Evolutionary conservation across 1,140 invertebrate genomes (phyloP), one percentile per base, ranked within the genome.

Genomic region (Phortica variegata): DNA sequence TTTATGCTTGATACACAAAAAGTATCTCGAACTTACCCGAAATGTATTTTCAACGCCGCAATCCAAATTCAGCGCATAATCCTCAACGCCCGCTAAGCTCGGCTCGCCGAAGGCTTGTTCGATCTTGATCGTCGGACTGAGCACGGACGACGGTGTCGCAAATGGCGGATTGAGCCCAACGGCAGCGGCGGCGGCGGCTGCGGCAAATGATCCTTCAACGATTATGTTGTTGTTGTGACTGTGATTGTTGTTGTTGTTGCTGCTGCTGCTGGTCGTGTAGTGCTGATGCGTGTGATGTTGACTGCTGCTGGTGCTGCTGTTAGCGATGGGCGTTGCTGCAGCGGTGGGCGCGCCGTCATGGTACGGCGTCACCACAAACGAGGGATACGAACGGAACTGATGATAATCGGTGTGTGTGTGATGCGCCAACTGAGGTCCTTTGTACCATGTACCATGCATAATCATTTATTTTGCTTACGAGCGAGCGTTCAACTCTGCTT

Each of bases 381-480:
- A 70, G 15, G 70, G 70, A 56, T 73, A 73, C 47, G 70, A 73
- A 39, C 70, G 70, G 53, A 68, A 73, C 54, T 73, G 70, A 51
- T 65, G 61, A 44, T 72, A 72, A 32, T 72, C 68, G 49, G 60
- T 59, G 54, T 73, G 69, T 58, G 70, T 60, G 63, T 72, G 68
- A 66, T 73, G 70, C 47, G 70, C 61, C 70, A 73, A 55, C 61
- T 73, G 70, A 58, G 70, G 69, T 73, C 70, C 70, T 60, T 73
- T 73, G 62, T 73, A 73, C 70, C 70, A 73, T 52, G 69, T 73
- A 73, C 70, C 70, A 73, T 73, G 70, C 70, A 73, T 73, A 73
- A 73, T 73, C 70, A 73, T 73, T 70, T 73, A 73, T 43, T 26
- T 26, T 26, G 10, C 10, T 26, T 6, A 10, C 23, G 10, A 26